phyloP scores from a whole-genome alignment of 2,888 invertebrate species.

The Hylaea fasciaria region DNA sequence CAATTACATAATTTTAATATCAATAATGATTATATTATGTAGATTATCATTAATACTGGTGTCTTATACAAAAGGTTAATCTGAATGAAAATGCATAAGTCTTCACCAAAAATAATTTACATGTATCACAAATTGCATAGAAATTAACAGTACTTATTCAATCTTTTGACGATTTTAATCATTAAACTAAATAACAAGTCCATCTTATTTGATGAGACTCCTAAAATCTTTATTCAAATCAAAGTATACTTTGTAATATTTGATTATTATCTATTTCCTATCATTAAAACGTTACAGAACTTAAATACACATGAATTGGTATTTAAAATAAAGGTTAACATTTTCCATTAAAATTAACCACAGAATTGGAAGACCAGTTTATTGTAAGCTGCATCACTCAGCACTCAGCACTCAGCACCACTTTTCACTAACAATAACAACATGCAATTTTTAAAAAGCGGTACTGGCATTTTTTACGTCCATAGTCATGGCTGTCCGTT shows the following conservation, averaged over 20 bases:
- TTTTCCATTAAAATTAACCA: neutral
- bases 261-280: too few species aligned
- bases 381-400: neutral
- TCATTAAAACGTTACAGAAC: too few species aligned
- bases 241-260: too few species aligned
- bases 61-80: slow-evolving; percentile 3
- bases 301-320: too few species aligned
- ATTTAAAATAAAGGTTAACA: neutral
- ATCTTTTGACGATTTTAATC: neutral
- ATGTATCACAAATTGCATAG: neutral
- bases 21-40: neutral
- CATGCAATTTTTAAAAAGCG: neutral
- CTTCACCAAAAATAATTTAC: neutral
- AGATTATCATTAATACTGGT: slow-evolving; percentile 27
- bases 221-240: too few species aligned
- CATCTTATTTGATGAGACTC: neutral
- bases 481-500: too few species aligned
- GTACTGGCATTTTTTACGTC: neutral
- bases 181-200: neutral
- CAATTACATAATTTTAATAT: slow-evolving; percentile 19
- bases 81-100: slow-evolving; percentile 3
- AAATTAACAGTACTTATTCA: neutral
- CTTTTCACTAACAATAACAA: neutral
- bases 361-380: neutral
- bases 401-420: too few species aligned